Percentiles rank a stretch among this genome's conserved stretches.
Evolutionary conservation across 2,888 invertebrate genomes (phyloP).

Genomic region (Drosophila phalerata): DNA sequence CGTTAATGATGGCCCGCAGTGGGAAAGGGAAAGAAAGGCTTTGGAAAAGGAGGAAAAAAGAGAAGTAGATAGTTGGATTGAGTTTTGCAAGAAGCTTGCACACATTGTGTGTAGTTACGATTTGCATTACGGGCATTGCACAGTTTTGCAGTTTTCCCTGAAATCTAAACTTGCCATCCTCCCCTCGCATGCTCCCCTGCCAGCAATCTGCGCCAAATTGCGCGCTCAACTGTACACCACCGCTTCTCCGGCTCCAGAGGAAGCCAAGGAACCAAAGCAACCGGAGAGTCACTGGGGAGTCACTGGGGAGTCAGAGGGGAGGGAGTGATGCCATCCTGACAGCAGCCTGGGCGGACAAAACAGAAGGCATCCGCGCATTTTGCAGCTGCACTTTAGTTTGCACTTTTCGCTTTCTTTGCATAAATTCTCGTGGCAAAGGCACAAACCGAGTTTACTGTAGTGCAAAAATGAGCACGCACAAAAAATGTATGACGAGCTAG

Average conservation of each 20-base stretch:
- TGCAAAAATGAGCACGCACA: constrained; percentile 70
- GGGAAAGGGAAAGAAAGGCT: too few relatives aligned
- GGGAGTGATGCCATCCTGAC: constrained; percentile 37
- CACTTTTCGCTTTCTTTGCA: constrained; percentile 82
- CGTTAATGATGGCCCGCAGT: constrained; percentile 67
- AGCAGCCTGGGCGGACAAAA: constrained; percentile 51
- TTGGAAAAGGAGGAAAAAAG: neutral
- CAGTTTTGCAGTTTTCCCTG: constrained; percentile 57
- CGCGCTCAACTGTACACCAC: constrained; percentile 69
- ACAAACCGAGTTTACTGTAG: constrained; percentile 63
- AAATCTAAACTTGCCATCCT: constrained; percentile 32
- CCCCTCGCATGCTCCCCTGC: constrained; percentile 29
- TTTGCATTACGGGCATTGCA: constrained; percentile 74
- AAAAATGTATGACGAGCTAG: constrained; percentile 16
- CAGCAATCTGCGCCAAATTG: constrained; percentile 73
- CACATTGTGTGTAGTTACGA: constrained; percentile 73
- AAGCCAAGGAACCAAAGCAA: neutral
- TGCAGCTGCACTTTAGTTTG: constrained; percentile 77
- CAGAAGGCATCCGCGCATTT: constrained; percentile 75
- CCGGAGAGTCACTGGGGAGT: neutral
- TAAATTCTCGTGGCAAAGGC: constrained; percentile 71
- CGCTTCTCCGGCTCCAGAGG: constrained; percentile 5
- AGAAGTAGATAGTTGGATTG: neutral
- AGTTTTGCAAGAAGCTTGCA: constrained; percentile 31
- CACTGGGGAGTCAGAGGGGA: neutral